A percentile compares a stretch with the other conserved stretches of the same genome.
Evolutionary conservation across 2,113 vertebrate species (phyloP).

Genomic region (Nothocercus julius): DNA sequence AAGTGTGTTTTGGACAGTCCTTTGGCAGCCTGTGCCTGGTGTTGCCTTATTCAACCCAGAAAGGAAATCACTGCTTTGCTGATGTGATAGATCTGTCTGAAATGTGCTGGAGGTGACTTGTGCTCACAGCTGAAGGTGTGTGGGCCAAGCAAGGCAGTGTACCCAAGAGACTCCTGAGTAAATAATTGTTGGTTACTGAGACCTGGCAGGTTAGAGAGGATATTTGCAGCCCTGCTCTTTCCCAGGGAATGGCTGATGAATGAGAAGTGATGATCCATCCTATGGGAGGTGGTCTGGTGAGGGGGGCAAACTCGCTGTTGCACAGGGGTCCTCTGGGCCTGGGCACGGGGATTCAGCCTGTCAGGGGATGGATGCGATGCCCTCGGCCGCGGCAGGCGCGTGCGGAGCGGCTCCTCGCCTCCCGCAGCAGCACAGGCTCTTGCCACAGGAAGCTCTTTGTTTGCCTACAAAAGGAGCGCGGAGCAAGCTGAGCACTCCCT

Average conservation of each 20-base stretch:
- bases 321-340: not conserved
- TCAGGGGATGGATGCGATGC: not conserved
- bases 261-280: not conserved
- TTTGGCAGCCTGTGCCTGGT: not conserved
- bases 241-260: not conserved
- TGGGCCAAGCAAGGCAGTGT: not conserved
- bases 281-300: not conserved
- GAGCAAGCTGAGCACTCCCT: constrained; percentile 32
- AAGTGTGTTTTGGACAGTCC: not conserved
- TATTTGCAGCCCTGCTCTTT: not conserved
- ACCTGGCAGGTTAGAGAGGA: not conserved
- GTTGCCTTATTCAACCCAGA: not conserved
- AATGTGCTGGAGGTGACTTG: not conserved
- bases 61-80: not conserved
- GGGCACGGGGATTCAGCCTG: not conserved
- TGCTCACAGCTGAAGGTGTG: not conserved
- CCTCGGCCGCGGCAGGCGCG: rapidly evolving
- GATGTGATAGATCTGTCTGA: not conserved
- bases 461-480: constrained; percentile 20
- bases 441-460: constrained; percentile 50
- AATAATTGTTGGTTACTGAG: not conserved
- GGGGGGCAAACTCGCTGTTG: not conserved
- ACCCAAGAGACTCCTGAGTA: not conserved
- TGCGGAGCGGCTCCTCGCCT: not conserved
- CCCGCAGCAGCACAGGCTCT: constrained; percentile 18